Base-by-base conservation (phyloP, 92 coral and sea anemone genomes). In the Zoanthus sociatus region DNA sequence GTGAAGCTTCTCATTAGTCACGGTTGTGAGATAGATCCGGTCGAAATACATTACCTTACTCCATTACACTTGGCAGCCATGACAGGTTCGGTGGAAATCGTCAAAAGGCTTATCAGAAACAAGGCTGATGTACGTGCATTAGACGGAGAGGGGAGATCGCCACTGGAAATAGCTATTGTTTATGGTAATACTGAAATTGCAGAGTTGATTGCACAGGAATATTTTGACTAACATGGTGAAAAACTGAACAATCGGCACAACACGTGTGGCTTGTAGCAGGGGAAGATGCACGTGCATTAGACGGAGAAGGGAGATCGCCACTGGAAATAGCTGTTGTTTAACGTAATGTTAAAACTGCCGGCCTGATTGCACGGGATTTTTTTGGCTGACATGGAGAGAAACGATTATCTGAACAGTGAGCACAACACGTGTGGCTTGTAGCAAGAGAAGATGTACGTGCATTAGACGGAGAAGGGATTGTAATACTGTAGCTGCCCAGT, bases 1-100 rank as follows among this genome's bases (percentile, higher is more conserved):
- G 94, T 88, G 16, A 88, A 72, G 71, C 91, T 92, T 37, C 89
- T 94, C 50, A 63, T 94, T 85, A 95, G 83, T 89, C 92, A 81
- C 64, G 82, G 87, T 26, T 90, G 92, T 7, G 94, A 94, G 31
- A 55, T 89, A 0, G 90, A 92, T 84, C 77, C 45, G 37, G 26
- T 51, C 21, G 73, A 61, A 51, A 3, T 17, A 69, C 51, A 56
- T 6, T 85, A 32, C 32, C 78, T 56, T 78, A 86, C 95, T 69
- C 95, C 98, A 5, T 77, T 94, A 60, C 98, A 94, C 78, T 60
- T 92, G 53, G 93, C 98, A 30, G 98, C 95, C 56, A 73, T 71
- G 12, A 77, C 89, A 63, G 94, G 93, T n/a, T 88, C 95, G 1
- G 71, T 75, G 26, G 77, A 83, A 7, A 93, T 90, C 37, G 84